Conservation (phyloP, 2,888 invertebrate species). For the Coenonympha glycerion region DNA sequence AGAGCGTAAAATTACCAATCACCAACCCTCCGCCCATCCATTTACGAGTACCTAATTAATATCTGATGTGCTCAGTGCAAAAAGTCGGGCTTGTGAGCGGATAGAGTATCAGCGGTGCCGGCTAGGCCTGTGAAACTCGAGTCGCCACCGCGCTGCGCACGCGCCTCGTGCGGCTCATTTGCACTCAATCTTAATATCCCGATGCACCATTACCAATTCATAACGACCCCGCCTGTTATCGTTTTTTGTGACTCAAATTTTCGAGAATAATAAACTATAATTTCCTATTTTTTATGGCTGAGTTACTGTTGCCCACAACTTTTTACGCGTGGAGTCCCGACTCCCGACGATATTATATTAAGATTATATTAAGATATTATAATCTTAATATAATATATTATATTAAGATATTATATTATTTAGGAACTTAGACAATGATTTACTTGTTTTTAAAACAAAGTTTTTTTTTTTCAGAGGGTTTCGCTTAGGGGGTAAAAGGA, state of each 20-base stretch:
- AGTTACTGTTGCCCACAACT: too few relatives aligned
- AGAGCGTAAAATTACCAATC: slow-evolving; percentile 52
- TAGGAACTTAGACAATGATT: too few relatives aligned
- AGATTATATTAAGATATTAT: too few relatives aligned
- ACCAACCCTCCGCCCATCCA: slow-evolving; percentile 61
- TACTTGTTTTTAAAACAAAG: too few relatives aligned
- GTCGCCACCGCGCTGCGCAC: slow-evolving; percentile 57
- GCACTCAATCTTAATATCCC: slow-evolving; percentile 70
- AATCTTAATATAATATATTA: too few relatives aligned
- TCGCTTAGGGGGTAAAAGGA: too few relatives aligned
- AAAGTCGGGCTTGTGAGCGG: slow-evolving; percentile 49
- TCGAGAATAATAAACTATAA: slow-evolving; percentile 4
- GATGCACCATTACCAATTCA: slow-evolving; percentile 69
- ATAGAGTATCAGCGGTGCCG: slow-evolving; percentile 44
- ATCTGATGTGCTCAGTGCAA: slow-evolving; percentile 51
- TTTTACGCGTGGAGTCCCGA: too few relatives aligned
- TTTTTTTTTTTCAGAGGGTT: too few relatives aligned
- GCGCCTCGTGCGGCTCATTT: slow-evolving; percentile 62
- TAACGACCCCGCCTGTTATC: slow-evolving; percentile 51
- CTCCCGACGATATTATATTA: too few relatives aligned
- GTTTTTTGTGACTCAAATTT: slow-evolving; percentile 42
- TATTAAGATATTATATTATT: too few relatives aligned
- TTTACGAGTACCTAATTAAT: slow-evolving; percentile 70
- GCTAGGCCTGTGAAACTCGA: slow-evolving; percentile 45
- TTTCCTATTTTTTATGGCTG: too few relatives aligned